Percentiles rank a stretch among this genome's conserved stretches.
These are phyloP conservation scores for Lamellibrachia luymesi DNA, from an alignment of 1,140 invertebrate species.

Conservation along the genomic window DNA sequence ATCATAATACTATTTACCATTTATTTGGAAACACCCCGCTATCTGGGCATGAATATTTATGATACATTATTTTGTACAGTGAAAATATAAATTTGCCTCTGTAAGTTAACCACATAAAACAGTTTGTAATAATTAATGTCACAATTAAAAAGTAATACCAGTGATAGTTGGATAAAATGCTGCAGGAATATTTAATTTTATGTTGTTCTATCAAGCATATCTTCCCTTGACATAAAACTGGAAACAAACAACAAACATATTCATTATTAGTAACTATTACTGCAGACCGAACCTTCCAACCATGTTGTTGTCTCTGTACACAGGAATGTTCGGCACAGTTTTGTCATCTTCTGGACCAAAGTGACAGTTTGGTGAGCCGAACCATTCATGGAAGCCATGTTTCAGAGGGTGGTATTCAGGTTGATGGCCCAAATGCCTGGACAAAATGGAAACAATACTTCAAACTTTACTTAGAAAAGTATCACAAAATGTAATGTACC, in stretches of 20 bases:
- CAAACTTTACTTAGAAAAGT: neutral
- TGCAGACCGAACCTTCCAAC: constrained; percentile 45
- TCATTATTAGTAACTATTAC: neutral
- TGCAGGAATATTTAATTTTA: neutral
- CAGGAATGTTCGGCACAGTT: constrained; percentile 52
- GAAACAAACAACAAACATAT: neutral
- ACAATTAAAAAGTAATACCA: neutral
- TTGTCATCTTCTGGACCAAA: constrained; percentile 55
- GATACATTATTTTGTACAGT: neutral
- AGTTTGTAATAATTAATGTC: neutral
- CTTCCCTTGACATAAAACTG: neutral
- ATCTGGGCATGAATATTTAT: neutral
- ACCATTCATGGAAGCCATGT: constrained; percentile 56
- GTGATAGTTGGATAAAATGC: neutral
- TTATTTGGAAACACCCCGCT: neutral
- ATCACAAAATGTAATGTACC: neutral
- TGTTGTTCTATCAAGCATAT: neutral
- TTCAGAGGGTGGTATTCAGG: constrained; percentile 47
- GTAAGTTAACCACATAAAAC: no score
- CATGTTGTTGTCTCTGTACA: constrained; percentile 51
- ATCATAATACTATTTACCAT: neutral
- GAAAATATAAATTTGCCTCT: no score
- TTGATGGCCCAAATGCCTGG: constrained; percentile 48
- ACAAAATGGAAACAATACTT: neutral
- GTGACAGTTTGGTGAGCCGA: constrained; percentile 54